Conservation (phyloP, 1,140 invertebrate genomes). For the Drosophila ambigua region DNA sequence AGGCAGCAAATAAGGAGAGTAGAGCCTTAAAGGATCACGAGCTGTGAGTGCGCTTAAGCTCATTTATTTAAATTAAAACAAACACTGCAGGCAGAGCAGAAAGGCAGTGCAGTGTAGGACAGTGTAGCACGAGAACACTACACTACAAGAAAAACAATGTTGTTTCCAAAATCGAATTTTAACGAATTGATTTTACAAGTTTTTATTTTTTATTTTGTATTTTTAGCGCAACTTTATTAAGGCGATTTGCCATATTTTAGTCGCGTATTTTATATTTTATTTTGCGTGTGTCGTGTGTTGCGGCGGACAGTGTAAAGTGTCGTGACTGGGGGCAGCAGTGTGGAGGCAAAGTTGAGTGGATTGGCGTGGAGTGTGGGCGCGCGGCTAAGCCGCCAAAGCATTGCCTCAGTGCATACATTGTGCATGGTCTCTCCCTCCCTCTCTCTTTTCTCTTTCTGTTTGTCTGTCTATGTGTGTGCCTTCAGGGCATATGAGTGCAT, state of each 20-base stretch:
- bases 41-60: constrained; percentile 76
- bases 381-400: constrained; percentile 50
- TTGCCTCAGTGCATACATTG: constrained; percentile 62
- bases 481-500: constrained; percentile 31
- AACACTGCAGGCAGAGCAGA: constrained; percentile 76
- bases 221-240: too few species aligned
- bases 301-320: neutral
- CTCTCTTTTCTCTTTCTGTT: neutral
- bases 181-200: neutral
- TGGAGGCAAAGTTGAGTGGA: too few species aligned
- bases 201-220: too few species aligned
- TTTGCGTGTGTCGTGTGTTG: constrained; percentile 8
- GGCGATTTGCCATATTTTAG: too few species aligned
- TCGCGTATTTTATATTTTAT: too few species aligned
- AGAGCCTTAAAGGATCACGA: constrained; percentile 76
- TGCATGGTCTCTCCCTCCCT: neutral
- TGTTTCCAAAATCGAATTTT: too few species aligned
- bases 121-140: neutral
- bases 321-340: neutral
- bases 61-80: constrained; percentile 83
- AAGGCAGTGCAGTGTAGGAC: constrained; percentile 47
- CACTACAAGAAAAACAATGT: too few species aligned
- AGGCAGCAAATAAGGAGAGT: constrained; percentile 57
- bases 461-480: constrained; percentile 13
- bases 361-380: neutral